phyloP scores from a whole-genome alignment of 2,888 invertebrate species.

The Rotaria macrura region DNA sequence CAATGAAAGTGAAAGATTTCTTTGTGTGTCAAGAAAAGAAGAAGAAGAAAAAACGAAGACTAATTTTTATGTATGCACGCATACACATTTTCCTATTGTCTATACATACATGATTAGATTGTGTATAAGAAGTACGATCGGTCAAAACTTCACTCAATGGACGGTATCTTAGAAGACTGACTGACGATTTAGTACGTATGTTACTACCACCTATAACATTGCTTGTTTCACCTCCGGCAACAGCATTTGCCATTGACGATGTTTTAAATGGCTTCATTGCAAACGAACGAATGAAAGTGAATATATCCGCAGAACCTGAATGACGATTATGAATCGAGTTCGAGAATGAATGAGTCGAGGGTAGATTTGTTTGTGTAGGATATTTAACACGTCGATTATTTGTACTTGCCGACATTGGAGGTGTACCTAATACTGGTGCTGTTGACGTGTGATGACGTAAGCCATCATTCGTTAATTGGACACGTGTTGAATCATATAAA shows the following conservation, averaged over 20 bases:
- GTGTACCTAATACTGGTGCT: neutral
- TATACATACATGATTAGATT: neutral
- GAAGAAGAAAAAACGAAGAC: neutral
- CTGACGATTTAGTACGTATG: neutral
- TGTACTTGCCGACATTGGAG: neutral
- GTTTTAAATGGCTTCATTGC: conserved; percentile 4
- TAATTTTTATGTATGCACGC: too few relatives aligned
- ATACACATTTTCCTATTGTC: neutral
- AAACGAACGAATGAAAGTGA: neutral
- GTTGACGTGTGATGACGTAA: neutral
- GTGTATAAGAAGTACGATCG: neutral
- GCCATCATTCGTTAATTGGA: neutral
- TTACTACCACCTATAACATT: conserved; percentile 8
- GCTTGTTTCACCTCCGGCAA: neutral
- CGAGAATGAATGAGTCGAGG: neutral
- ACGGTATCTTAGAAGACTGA: neutral
- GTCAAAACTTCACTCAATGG: conserved; percentile 7
- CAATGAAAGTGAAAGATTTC: neutral
- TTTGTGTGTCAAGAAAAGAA: neutral
- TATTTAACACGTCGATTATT: neutral
- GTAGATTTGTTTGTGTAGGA: neutral
- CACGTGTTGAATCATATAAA: neutral
- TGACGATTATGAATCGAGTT: neutral
- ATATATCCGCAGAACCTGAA: neutral
- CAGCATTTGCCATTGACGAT: neutral